These are phyloP conservation scores for Drosophila gunungcola DNA, from an alignment of 1,140 invertebrate species.

Conservation along the genomic window DNA sequence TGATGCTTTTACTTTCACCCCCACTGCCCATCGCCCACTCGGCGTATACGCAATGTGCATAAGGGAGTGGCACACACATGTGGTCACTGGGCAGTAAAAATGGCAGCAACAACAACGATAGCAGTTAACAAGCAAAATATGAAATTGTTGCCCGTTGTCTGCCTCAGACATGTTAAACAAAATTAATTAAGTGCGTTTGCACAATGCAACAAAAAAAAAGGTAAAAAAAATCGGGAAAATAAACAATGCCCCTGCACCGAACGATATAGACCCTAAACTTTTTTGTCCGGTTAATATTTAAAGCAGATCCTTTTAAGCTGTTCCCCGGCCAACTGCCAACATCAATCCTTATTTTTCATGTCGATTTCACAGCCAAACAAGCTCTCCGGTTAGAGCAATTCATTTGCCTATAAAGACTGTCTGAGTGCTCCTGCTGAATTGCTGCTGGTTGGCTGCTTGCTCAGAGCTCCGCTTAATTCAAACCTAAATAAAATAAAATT, in stretches of 20 bases:
- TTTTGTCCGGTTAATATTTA: slow-evolving; percentile 4
- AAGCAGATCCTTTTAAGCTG: slow-evolving; percentile 18
- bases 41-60: slow-evolving; percentile 51
- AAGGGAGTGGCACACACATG: neutral
- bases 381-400: slow-evolving; percentile 25
- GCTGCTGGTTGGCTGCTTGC: slow-evolving; percentile 34
- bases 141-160: slow-evolving; percentile 61
- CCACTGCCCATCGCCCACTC: slow-evolving; percentile 13
- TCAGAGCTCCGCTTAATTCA: slow-evolving; percentile 51
- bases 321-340: neutral
- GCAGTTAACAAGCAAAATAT: slow-evolving; percentile 74
- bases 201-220: slow-evolving; percentile 20
- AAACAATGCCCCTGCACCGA: neutral
- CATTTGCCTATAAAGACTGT: slow-evolving; percentile 32
- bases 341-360: slow-evolving; percentile 39
- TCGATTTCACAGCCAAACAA: slow-evolving; percentile 18
- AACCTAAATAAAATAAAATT: slow-evolving; percentile 58
- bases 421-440: slow-evolving; percentile 27
- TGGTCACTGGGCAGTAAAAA: slow-evolving; percentile 20
- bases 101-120: slow-evolving; percentile 42
- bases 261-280: slow-evolving; percentile 11
- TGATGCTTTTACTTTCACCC: slow-evolving; percentile 52
- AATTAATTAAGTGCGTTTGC: slow-evolving; percentile 74
- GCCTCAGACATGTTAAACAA: slow-evolving; percentile 62
- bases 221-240: neutral